Percentiles rank a stretch among this genome's conserved stretches.
Conservation (phyloP, 2,888 invertebrate genomes). For the Mesorhabditis spiculigera region DNA sequence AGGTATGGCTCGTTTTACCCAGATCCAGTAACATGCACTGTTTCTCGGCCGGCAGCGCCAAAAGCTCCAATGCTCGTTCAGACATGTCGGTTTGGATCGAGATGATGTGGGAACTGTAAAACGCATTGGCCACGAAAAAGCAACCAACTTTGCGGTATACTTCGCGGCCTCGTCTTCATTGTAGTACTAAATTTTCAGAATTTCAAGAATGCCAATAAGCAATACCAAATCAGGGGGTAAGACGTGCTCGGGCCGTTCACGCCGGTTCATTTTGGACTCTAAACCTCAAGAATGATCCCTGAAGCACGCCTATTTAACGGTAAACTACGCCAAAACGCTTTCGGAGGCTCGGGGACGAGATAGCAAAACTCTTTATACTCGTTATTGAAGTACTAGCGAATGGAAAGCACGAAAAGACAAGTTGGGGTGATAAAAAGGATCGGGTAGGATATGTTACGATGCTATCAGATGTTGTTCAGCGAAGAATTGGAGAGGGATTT, state of each 20-base stretch:
- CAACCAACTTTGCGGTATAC: conserved; percentile 72
- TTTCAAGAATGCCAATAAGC: background rate
- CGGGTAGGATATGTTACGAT: too few species aligned
- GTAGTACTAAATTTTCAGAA: conserved; percentile 65
- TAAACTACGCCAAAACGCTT: too few species aligned
- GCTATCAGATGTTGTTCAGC: too few species aligned
- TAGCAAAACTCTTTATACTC: too few species aligned
- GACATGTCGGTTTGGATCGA: conserved; percentile 87
- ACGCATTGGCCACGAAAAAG: background rate
- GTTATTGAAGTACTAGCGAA: too few species aligned
- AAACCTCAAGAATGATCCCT: background rate
- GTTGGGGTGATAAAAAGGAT: too few species aligned
- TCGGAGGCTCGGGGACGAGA: too few species aligned
- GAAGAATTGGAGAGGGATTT: background rate
- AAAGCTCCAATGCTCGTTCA: conserved; percentile 86
- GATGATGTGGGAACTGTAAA: conserved; percentile 73
- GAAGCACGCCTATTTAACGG: too few species aligned
- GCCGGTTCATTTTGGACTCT: background rate
- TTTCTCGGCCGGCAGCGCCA: conserved; percentile 80
- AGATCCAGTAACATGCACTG: conserved; percentile 38
- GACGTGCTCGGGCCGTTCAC: conserved; percentile 42
- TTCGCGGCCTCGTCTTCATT: conserved; percentile 90
- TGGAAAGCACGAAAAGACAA: too few species aligned
- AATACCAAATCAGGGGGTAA: conserved; percentile 52
- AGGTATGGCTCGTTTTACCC: conserved; percentile 13